These are phyloP conservation scores for Anneissia japonica DNA, from an alignment of 35 echinoderm and acorn worm genomes.

Conservation along the genomic window DNA sequence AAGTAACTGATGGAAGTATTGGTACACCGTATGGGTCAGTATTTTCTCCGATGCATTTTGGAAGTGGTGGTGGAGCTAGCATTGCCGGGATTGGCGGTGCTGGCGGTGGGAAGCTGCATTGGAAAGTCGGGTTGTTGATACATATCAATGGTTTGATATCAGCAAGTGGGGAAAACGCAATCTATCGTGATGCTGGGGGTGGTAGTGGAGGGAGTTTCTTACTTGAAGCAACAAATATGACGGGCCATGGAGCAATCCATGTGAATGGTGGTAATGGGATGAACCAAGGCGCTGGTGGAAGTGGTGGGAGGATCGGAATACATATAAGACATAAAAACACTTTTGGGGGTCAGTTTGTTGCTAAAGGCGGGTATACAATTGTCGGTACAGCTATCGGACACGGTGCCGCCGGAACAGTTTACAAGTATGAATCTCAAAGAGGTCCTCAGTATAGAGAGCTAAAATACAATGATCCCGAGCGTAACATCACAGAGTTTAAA, in stretches of 20 bases:
- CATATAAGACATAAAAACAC: slow-evolving; percentile 78
- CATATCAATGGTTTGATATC: slow-evolving; percentile 82
- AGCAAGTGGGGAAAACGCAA: slow-evolving; percentile 25
- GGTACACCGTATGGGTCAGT: slow-evolving; percentile 80
- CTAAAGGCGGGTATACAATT: slow-evolving; percentile 43
- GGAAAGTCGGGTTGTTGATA: slow-evolving; percentile 57
- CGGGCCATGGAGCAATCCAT: slow-evolving; percentile 78
- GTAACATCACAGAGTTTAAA: slow-evolving; percentile 71
- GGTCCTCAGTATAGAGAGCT: slow-evolving; percentile 88
- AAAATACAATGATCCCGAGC: slow-evolving; percentile 68
- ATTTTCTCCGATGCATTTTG: slow-evolving; percentile 43
- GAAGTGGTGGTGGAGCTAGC: slow-evolving; percentile 75
- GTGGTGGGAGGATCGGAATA: slow-evolving; percentile 79
- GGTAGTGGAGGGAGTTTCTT: slow-evolving; percentile 80
- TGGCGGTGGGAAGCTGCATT: slow-evolving; percentile 71
- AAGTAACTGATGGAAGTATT: not conserved
- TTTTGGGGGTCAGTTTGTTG: slow-evolving; percentile 60
- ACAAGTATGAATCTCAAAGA: slow-evolving; percentile 78
- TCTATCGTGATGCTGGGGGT: slow-evolving; percentile 43
- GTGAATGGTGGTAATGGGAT: slow-evolving; percentile 56
- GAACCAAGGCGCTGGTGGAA: slow-evolving; percentile 47
- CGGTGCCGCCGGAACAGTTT: slow-evolving; percentile 83
- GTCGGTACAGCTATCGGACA: slow-evolving; percentile 26
- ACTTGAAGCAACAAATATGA: slow-evolving; percentile 74
- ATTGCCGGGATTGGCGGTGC: slow-evolving; percentile 38